Evolutionary conservation across 2,888 invertebrate genomes (phyloP), one percentile per base, ranked within the genome.

Genomic region (Mythimna pallens): DNA sequence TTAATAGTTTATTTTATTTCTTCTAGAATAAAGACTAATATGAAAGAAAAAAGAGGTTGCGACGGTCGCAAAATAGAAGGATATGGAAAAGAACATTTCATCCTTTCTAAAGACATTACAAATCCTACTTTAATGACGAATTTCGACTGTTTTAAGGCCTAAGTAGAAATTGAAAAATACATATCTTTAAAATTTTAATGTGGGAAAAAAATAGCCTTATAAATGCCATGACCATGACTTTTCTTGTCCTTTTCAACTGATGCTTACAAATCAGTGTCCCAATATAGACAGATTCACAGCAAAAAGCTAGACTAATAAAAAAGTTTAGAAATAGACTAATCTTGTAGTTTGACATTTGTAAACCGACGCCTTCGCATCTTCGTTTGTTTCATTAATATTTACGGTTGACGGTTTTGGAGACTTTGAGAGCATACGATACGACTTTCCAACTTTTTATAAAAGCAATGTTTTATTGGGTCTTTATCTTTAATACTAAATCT

Each of bases 261-360:
- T 47, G 43, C 43, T 47, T 47, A 47, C 9, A 47, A 58, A n/a
- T 40, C 17, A 62, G 61, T 36, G 3, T 8, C 4, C 25, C 10
- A 36, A 52, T 25, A 40, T 9, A 57, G 4, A 66, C 34, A 61
- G 55, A 62, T 30, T 59, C 5, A 6, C 30, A 57, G 30, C 58
- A 54, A 65, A 59, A 80, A 73, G 22, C 61, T 50, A 73, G 58
- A 82, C 65, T 25, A 55, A 58, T 70, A 65, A 76, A 78, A 73
- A 71, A 17, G 57, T 76, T 62, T 50, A 65, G 34, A 83, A 76
- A 70, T 71, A 76, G 76, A 70, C 58, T 78, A 75, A 63, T 57
- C 64, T 65, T 61, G 61, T 75, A 54, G 57, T 81, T 81, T 80
- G 83, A 84, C 82, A 86, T 83, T 86, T 84, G 68, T 79, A 69